Evolutionary conservation across 2,797 vertebrate species (phyloP).

Genomic region (Octomys mimax): DNA sequence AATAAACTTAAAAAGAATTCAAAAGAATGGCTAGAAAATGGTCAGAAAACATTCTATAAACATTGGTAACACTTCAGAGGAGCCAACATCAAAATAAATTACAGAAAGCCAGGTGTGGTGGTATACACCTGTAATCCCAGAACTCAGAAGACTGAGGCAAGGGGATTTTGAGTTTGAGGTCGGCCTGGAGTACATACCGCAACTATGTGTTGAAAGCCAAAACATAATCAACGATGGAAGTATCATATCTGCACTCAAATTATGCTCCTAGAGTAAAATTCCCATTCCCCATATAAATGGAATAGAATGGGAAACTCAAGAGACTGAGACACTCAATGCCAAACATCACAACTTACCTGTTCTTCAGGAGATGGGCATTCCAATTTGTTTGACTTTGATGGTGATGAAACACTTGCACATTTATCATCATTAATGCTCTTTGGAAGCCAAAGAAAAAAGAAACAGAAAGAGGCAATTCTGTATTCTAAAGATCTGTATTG

Average conservation of each 20-base stretch:
- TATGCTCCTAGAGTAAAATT: conserved; percentile 10
- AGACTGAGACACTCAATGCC: neutral
- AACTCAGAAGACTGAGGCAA: neutral
- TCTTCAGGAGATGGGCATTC: conserved; percentile 85
- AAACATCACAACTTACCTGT: conserved; percentile 84
- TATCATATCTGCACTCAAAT: neutral
- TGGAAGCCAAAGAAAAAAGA: conserved; percentile 73
- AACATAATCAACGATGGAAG: neutral
- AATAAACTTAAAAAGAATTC: conserved; percentile 37
- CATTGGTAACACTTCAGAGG: neutral
- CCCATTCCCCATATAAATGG: neutral
- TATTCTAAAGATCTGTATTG: neutral
- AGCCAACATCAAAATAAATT: neutral
- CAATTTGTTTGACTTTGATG: conserved; percentile 87
- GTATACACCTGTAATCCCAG: neutral
- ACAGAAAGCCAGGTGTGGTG: neutral
- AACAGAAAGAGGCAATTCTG: conserved; percentile 26
- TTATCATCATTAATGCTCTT: conserved; percentile 87
- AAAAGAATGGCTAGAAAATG: conserved; percentile 7
- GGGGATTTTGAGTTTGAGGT: neutral
- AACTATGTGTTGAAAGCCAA: neutral
- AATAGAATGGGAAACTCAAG: neutral
- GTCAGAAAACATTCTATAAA: conserved; percentile 18
- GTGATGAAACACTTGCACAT: conserved; percentile 86
- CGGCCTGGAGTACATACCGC: neutral